Base-by-base conservation (phyloP, 2,113 vertebrate genomes). In the Athene cunicularia region DNA sequence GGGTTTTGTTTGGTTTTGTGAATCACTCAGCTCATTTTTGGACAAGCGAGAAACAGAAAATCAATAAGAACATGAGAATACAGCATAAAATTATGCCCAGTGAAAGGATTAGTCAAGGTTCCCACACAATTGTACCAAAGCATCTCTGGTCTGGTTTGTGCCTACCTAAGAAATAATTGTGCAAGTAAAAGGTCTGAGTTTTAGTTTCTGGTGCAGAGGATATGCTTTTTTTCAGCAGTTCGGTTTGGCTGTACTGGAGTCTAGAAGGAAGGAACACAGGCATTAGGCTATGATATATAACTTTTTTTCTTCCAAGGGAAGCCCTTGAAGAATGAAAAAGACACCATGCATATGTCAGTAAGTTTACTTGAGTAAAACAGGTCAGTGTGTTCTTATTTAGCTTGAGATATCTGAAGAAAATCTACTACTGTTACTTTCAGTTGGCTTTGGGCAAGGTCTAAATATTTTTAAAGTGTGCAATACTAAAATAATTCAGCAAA, bases 321-420 rank as follows among this genome's bases (percentile, higher is more conserved):
- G 39, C 14, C 45, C 63, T 35, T 35, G 45, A 73, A 18, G 55
- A 41, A 23, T 62, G 66, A 37, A 92, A 82, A 62, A 86, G 9
- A 12, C 15, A 33, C 12, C 0, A 0, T 39, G 91, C 4, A 2
- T 56, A 21, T 16, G 26, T 37, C 20, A 47, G 28, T 63, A 59
- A 88, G 10, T 89, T 92, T 84, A 43, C 33, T 63, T 47, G 56
- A 66, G 9, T 50, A 45, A 84, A 88, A 58, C 3, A 75, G 30
- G 32, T 82, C 52, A 58, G 4, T 0, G 1, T 58, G 14, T 47
- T 92, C 32, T 55, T 63, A 73, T 28, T 80, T 70, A 71, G 27
- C 37, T 74, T 55, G 66, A 85, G 9, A 10, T n/a, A 59, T 11
- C 58, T 59, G 27, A 86, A 67, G 37, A 86, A 82, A 90, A 79